These are phyloP conservation scores for Anguilla anguilla DNA, from an alignment of 2,797 vertebrate species.

Conservation along the genomic window DNA sequence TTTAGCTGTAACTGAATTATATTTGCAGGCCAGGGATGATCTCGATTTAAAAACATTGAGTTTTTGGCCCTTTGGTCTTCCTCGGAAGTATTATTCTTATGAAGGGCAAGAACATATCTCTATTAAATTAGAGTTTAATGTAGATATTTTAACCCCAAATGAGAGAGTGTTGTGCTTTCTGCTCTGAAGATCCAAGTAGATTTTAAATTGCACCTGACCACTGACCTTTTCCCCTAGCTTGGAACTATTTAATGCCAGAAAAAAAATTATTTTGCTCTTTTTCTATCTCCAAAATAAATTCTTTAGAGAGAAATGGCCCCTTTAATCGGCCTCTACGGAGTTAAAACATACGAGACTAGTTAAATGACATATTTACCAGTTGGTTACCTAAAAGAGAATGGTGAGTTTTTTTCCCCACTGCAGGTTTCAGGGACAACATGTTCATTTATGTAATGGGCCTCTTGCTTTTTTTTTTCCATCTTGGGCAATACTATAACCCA, in stretches of 20 bases:
- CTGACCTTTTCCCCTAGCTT: neutral
- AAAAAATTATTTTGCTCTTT: neutral
- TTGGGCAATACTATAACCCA: neutral
- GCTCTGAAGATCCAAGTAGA: neutral
- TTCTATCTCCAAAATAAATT: neutral
- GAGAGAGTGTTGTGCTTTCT: neutral
- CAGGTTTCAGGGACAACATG: neutral
- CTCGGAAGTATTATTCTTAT: neutral
- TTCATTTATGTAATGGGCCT: neutral
- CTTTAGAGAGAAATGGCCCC: neutral
- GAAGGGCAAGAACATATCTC: neutral
- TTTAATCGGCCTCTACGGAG: neutral
- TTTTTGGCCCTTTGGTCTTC: neutral
- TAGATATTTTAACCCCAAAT: neutral
- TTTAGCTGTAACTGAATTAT: neutral
- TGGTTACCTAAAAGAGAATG: neutral
- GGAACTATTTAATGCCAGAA: neutral
- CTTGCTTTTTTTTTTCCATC: neutral
- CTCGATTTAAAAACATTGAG: neutral
- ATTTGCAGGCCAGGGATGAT: neutral
- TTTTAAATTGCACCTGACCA: neutral
- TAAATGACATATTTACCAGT: neutral
- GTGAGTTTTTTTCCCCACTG: neutral
- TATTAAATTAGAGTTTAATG: too few species aligned
- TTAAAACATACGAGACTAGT: neutral